Conservation (phyloP, 2,888 invertebrate species). For the Baronia brevicornis region DNA sequence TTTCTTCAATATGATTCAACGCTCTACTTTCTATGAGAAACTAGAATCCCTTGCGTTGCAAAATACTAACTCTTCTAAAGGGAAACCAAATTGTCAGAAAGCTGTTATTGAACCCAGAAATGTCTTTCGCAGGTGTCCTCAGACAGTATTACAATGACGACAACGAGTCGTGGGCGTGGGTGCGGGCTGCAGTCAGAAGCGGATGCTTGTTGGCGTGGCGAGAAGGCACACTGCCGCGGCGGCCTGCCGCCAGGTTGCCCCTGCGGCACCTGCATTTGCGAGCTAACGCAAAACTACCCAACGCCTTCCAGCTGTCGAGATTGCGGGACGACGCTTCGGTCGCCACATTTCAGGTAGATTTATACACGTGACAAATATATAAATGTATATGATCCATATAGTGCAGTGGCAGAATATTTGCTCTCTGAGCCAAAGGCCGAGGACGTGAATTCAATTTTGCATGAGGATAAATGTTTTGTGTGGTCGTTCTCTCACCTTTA, state of each 20-base stretch:
- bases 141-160: constrained; percentile 66
- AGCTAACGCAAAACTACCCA: constrained; percentile 48
- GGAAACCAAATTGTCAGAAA: no score
- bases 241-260: constrained; percentile 56
- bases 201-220: constrained; percentile 65
- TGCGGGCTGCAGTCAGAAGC: constrained; percentile 58
- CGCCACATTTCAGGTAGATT: constrained; percentile 65
- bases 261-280: constrained; percentile 58
- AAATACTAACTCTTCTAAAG: no score
- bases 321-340: constrained; percentile 63
- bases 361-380: constrained; percentile 3
- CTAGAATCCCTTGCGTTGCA: no score
- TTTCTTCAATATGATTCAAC: no score
- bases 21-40: no score
- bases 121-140: constrained; percentile 49
- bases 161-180: constrained; percentile 57
- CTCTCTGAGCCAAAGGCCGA: no score
- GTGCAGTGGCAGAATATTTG: no score
- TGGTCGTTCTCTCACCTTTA: no score
- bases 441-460: no score
- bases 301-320: constrained; percentile 66
- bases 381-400: neutral
- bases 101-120: constrained; percentile 1
- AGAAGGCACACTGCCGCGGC: constrained; percentile 64
- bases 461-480: no score